These are phyloP conservation scores for Kryptolebias marmoratus DNA, from an alignment of 2,113 vertebrate species.

Conservation along the genomic window DNA sequence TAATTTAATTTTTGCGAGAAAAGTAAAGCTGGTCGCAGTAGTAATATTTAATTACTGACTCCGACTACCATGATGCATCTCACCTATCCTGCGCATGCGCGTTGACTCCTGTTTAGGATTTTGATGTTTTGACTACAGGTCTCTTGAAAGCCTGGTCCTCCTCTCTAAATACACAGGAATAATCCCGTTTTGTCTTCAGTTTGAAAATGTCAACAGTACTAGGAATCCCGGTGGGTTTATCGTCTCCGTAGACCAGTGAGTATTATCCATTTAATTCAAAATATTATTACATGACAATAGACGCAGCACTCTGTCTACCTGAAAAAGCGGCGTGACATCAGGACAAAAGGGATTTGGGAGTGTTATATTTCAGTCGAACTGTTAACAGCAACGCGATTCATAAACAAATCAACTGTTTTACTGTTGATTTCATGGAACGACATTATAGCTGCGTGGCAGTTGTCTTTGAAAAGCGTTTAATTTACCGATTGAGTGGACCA, in stretches of 20 bases:
- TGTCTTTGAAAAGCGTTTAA: not conserved
- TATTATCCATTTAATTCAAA: slow-evolving; percentile 1
- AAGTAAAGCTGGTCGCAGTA: not conserved
- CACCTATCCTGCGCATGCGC: slow-evolving; percentile 45
- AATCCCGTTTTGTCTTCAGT: slow-evolving; percentile 5
- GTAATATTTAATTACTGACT: slow-evolving; percentile 35
- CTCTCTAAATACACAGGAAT: slow-evolving; percentile 5
- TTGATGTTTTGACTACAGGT: slow-evolving; percentile 36
- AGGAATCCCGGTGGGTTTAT: not conserved
- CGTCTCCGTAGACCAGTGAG: slow-evolving; percentile 59
- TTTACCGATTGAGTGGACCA: not conserved
- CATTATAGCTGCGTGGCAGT: not conserved
- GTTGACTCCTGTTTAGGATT: slow-evolving; percentile 19
- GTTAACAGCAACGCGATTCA: not conserved
- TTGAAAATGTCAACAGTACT: slow-evolving; percentile 41
- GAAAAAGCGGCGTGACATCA: slow-evolving; percentile 23
- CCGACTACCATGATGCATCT: slow-evolving; percentile 47
- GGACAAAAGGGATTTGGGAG: slow-evolving; percentile 55
- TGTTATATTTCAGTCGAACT: not conserved
- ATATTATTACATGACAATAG: not conserved
- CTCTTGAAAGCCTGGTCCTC: slow-evolving; percentile 1
- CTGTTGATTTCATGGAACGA: not conserved
- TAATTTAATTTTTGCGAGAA: not conserved
- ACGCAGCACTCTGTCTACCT: slow-evolving; percentile 6
- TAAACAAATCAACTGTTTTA: not conserved